Percentiles rank a stretch among this genome's conserved stretches.
phyloP scores from a whole-genome alignment of 2,797 vertebrate genomes.

The Syngnathus rostellatus region DNA sequence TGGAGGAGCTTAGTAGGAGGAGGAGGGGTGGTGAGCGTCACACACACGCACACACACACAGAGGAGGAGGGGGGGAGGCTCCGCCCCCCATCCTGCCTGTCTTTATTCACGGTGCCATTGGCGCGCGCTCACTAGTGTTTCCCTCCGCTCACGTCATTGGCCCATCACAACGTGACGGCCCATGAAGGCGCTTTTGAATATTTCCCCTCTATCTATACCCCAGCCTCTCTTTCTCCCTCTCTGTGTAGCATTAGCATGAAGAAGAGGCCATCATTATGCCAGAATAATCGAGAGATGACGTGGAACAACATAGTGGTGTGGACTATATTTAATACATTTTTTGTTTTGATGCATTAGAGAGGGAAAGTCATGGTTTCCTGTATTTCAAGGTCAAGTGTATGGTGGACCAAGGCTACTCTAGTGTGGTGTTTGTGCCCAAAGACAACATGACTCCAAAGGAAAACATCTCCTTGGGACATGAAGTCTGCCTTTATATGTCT shows the following conservation, averaged over 20 bases:
- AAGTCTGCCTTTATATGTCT: not conserved
- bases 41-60: slow-evolving; percentile 24
- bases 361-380: not conserved
- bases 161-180: slow-evolving; percentile 40
- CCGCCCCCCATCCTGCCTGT: slow-evolving; percentile 64
- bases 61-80: slow-evolving; percentile 41
- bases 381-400: slow-evolving; percentile 3
- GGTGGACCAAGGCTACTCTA: not conserved
- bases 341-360: not conserved
- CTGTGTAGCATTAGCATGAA: not conserved
- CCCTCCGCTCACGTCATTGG: slow-evolving; percentile 39
- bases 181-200: slow-evolving; percentile 39
- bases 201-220: not conserved
- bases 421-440: slow-evolving; percentile 1
- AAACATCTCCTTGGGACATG: slow-evolving; percentile 3
- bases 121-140: slow-evolving; percentile 34
- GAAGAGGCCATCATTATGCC: not conserved
- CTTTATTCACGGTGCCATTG: slow-evolving; percentile 48
- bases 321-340: not conserved
- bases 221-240: not conserved
- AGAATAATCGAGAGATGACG: not conserved
- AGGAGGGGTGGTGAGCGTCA: slow-evolving; percentile 71
- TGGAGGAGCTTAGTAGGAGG: slow-evolving; percentile 52
- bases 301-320: not conserved
- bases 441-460: not conserved